Base-by-base conservation (phyloP, 2,113 vertebrate genomes). In the Peromyscus polionotus region DNA sequence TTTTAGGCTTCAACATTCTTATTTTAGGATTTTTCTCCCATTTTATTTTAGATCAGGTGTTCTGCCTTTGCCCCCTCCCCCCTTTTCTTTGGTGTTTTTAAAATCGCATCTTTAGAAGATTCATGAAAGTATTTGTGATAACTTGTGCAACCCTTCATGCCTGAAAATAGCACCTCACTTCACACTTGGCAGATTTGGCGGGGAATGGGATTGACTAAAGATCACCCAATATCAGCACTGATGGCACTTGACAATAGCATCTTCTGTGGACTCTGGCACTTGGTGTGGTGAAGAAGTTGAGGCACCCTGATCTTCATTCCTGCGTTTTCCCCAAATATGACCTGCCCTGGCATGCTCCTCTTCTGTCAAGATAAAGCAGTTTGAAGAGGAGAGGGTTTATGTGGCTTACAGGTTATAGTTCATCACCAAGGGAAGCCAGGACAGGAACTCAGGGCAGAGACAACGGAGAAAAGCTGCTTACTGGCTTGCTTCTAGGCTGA, bases 211-310 rank as follows among this genome's bases (percentile, higher is more conserved):
- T 83, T 86, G 76, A 26, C 42, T 77, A 31, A 31, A 45, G 13
- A 48, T 77, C 33, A 68, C 67, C 80, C 17, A 54, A 8, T 51
- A 65, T 73, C n/a, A 87, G 17, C 51, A 33, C 77, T 68, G 87
- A 79, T 26, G 14, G 45, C 39, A 39, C 36, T 12, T 86, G 79
- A 84, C 19, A 13, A 24, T 28, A 22, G 39, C 76, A 17, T 87
- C 45, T 93, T 91, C 67, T 42, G 33, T 68, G 67, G 61, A 68
- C n/a, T 68, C 79, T 81, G 89, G 17, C 73, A 95, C 75, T 85
- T 48, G 24, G 19, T 85, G 19, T 72, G 72, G 36, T 63, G 51
- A 14, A 51, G 76, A 79, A 13, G 28, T 77, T 51, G 17, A 79
- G 19, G 54, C 19, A 65, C 16, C 20, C 10, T 86, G 14, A 90